These are phyloP conservation scores for Pristionchus japonicus DNA, from an alignment of 2,888 invertebrate genomes.

Conservation along the genomic window DNA sequence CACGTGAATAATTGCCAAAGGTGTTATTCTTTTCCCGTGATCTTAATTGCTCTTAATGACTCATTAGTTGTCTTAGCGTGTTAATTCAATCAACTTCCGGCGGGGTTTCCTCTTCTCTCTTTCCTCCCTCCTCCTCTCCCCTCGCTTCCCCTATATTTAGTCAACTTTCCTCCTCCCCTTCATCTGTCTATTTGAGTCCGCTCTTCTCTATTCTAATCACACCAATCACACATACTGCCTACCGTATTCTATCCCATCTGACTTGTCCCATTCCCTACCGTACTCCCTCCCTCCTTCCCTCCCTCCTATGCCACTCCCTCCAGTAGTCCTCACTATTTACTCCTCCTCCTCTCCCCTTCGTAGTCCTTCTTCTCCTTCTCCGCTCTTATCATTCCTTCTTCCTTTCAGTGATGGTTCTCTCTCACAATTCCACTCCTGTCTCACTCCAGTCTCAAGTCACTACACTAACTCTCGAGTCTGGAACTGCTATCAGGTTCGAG, in stretches of 20 bases:
- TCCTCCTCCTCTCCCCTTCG: slow-evolving; percentile 1
- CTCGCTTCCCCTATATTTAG: slow-evolving; percentile 1
- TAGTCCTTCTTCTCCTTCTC: not conserved
- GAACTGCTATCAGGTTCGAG: slow-evolving; percentile 58
- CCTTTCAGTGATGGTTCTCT: slow-evolving; percentile 36
- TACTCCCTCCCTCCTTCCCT: not conserved
- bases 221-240: not conserved
- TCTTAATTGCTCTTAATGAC: not conserved
- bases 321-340: slow-evolving; percentile 25
- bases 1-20: slow-evolving; percentile 1
- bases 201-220: not conserved
- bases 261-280: not conserved
- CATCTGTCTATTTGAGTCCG: slow-evolving; percentile 5
- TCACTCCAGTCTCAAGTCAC: slow-evolving; percentile 34
- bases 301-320: not conserved
- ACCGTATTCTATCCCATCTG: not conserved
- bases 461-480: slow-evolving; percentile 59
- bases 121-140: not conserved
- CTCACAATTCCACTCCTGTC: not conserved
- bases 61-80: not conserved
- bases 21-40: not conserved
- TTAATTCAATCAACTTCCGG: slow-evolving; percentile 11
- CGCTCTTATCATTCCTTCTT: not conserved
- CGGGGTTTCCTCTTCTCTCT: not conserved
- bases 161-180: slow-evolving; percentile 1